Base-by-base conservation (phyloP, 2,113 vertebrate genomes). In the Chascanopsetta lugubris region DNA sequence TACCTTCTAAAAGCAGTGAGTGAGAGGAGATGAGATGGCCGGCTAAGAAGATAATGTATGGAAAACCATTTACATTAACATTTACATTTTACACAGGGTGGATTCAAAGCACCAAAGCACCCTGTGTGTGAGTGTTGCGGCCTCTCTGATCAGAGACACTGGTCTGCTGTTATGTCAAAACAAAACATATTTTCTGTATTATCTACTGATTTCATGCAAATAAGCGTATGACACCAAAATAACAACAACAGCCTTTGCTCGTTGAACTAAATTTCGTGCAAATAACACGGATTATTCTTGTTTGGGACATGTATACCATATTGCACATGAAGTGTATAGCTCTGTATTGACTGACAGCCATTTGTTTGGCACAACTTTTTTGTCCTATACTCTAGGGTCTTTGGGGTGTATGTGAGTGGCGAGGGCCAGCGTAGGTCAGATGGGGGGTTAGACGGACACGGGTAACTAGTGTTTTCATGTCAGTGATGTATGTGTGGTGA, bases 401-500 rank as follows among this genome's bases (percentile, higher is more conserved):
- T 54, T 72, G 60, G 27, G 67, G 49, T 58, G 29, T 58, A 29
- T 30, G 18, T 48, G 55, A 57, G 13, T 61, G 30, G 45, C 34
- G 25, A 62, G 46, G 56, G 67, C 27, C 40, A 24, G 24, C 43
- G 45, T 21, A 58, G 67, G 80, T 61, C 76, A 74, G 25, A 38
- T 60, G 42, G 72, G 69, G 60, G 54, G 72, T 42, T 49, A 71
- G 70, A 55, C 36, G 6, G 79, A 75, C 67, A 56, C 24, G 72
- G 58, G 27, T 74, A 58, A 53, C 73, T 13, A 34, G 54, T 77
- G 79, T 80, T 77, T 83, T 80, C 45, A 18, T 88, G 85, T 87
- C 83, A 69, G 70, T 80, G 88, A 90, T 89, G 79, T 25, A 57
- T 79, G 82, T 82, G 61, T 17, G 27, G 51, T 85, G 88, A 90